These are phyloP conservation scores for Brachyhypopomus gauderio DNA, from an alignment of 2,113 vertebrate species.

Conservation along the genomic window DNA sequence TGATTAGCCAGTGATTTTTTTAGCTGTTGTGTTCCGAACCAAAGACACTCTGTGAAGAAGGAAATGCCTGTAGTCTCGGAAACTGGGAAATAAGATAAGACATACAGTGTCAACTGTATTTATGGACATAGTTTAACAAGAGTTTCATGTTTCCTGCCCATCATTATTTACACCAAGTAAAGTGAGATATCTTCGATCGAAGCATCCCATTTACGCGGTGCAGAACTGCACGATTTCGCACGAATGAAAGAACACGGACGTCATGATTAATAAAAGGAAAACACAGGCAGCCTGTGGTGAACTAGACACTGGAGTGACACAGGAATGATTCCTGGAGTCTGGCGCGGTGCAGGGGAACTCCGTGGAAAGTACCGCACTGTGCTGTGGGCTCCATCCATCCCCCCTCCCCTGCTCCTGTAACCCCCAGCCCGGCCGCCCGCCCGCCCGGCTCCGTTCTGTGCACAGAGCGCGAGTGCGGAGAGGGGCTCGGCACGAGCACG, in stretches of 20 bases:
- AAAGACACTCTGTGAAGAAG: slow-evolving; percentile 48
- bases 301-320: background rate
- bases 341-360: slow-evolving; percentile 46
- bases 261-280: slow-evolving; percentile 35
- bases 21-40: slow-evolving; percentile 57
- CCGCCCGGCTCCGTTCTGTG: background rate
- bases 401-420: too few relatives aligned
- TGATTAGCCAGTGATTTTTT: slow-evolving; percentile 58
- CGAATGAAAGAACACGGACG: slow-evolving; percentile 14
- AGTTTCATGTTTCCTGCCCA: background rate
- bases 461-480: background rate
- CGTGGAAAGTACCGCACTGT: slow-evolving; percentile 44
- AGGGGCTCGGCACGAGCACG: slow-evolving; percentile 5
- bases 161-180: background rate
- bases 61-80: slow-evolving; percentile 48
- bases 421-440: background rate
- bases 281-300: slow-evolving; percentile 10
- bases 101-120: background rate
- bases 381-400: too few relatives aligned
- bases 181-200: background rate
- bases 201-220: background rate
- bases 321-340: slow-evolving; percentile 16
- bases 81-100: slow-evolving; percentile 55
- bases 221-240: background rate
- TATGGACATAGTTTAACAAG: background rate